phyloP scores from a whole-genome alignment of 2,113 vertebrate genomes.

The Poeciliopsis retropinna region DNA sequence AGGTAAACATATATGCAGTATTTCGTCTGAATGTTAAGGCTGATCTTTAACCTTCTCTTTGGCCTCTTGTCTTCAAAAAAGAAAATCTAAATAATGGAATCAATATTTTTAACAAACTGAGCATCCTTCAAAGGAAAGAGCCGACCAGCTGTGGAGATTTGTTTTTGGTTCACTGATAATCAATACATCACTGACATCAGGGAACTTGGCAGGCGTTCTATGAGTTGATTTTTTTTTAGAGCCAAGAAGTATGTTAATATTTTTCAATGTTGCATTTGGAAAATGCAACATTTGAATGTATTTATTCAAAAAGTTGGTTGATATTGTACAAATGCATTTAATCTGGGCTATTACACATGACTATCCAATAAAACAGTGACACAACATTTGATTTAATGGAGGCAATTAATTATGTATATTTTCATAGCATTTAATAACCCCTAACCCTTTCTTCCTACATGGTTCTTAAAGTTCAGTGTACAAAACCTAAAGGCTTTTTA shows the following conservation, averaged over 20 bases:
- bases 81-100: conserved; percentile 52
- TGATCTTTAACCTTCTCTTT: conserved; percentile 32
- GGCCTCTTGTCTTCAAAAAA: conserved; percentile 31
- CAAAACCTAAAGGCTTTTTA: no score
- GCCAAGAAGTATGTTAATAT: no score
- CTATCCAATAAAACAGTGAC: no score
- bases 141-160: conserved; percentile 3
- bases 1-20: conserved; percentile 49
- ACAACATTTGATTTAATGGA: no score
- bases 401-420: no score
- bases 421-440: no score
- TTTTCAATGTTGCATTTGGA: no score
- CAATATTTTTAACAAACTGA: conserved; percentile 49
- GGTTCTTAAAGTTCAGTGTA: no score
- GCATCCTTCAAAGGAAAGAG: conserved; percentile 15
- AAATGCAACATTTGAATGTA: neutral
- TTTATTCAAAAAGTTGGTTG: neutral
- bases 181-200: conserved; percentile 16
- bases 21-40: conserved; percentile 40
- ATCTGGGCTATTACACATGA: no score
- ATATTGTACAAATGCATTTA: neutral
- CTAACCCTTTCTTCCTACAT: no score
- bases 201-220: neutral
- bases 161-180: conserved; percentile 35
- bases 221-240: neutral